Evolutionary conservation across 1,140 invertebrate genomes (phyloP).

Genomic region (Drosophila nasuta): DNA sequence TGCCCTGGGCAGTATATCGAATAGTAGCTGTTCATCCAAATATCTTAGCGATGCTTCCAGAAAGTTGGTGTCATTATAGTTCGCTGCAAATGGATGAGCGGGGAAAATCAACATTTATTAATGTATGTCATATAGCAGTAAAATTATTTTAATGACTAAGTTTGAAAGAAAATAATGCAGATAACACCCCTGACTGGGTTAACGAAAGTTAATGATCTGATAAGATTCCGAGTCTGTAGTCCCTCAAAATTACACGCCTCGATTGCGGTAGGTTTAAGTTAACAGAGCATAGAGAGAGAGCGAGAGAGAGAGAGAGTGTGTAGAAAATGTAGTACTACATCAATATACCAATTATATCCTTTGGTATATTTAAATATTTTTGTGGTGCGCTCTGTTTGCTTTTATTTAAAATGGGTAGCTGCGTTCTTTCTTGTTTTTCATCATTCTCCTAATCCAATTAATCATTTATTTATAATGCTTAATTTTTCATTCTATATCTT

Average conservation of each 20-base stretch:
- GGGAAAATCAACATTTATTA: not conserved
- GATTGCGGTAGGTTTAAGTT: not conserved
- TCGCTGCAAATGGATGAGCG: slow-evolving; percentile 19
- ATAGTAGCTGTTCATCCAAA: slow-evolving; percentile 64
- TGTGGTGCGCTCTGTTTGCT: no score
- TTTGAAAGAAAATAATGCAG: slow-evolving; percentile 4
- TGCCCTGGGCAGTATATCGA: slow-evolving; percentile 63
- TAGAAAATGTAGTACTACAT: no score
- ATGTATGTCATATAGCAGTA: not conserved
- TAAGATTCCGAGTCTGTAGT: slow-evolving; percentile 27
- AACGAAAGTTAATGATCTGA: slow-evolving; percentile 22
- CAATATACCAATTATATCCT: no score
- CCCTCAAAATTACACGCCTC: not conserved
- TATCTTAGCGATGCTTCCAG: slow-evolving; percentile 62
- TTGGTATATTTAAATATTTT: no score
- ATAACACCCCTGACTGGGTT: slow-evolving; percentile 22
- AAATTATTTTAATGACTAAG: slow-evolving; percentile 4
- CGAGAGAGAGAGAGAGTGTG: no score
- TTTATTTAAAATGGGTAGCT: no score
- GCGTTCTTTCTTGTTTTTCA: no score
- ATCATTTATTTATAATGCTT: no score
- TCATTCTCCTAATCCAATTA: no score
- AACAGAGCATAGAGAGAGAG: not conserved
- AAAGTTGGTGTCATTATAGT: slow-evolving; percentile 59
- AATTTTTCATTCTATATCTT: no score